Base-by-base conservation (phyloP, 2,113 vertebrate species). In the Desmodus rotundus region DNA sequence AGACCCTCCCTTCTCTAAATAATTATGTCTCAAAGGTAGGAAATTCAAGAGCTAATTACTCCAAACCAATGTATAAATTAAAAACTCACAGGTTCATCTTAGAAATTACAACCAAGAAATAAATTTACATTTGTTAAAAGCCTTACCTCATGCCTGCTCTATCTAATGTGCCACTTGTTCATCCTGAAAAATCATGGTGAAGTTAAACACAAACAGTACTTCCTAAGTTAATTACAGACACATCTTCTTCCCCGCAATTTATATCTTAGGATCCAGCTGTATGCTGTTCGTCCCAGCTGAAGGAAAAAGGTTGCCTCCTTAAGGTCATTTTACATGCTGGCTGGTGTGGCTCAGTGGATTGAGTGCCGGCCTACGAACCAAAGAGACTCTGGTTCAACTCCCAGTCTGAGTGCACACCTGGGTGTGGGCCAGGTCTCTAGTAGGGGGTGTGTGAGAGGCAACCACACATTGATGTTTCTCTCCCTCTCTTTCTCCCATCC, bases 161-260 rank as follows among this genome's bases (percentile, higher is more conserved):
- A 33, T 33, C 38, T 85, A 95, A 74, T 56, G 81, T 78, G 28
- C 61, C 77, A 93, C 96, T 96, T 97, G 83, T 86, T 97, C 83
- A 89, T 78, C 43, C 43, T 94, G 83, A 94, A 91, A 94, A 95
- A 93, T 93, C 86, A 85, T 47, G 33, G 83, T 87, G 80, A 94
- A 83, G 74, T 70, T 89, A 89, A 96, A 97, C 41, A 95, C 52
- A 89, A 94, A 82, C 31, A 91, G 68, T 91, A 78, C 38, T 95
- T 96, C 82, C 54, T 52, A 19, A n/a, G 81, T 89, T 93, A 97
- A 97, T 93, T 94, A 95, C 41, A 93, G 80, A 93, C n/a, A 94
- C 58, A 96, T 52, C 22, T 36, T 74, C 78, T 78, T 67, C 90
- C 70, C 56, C 74, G 68, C 47, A 97, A 80, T 96, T 97, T 58